Conservation (phyloP, 2,113 vertebrate species). For the Siniperca knerii region DNA sequence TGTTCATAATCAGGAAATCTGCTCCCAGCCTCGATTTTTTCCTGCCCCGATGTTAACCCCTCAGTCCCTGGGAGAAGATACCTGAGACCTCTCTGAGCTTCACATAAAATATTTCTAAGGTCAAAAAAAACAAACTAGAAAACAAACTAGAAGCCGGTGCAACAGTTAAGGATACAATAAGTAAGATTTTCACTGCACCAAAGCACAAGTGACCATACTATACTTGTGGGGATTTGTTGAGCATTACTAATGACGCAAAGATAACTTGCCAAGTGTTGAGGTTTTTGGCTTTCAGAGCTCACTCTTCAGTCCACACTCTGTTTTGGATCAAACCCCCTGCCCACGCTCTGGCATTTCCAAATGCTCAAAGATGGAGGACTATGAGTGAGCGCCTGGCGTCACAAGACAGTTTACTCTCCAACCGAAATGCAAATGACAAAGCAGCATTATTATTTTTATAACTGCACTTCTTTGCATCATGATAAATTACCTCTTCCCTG, state of each 20-base stretch:
- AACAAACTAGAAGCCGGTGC: background rate
- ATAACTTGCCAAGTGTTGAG: slow-evolving; percentile 44
- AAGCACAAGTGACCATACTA: slow-evolving; percentile 11
- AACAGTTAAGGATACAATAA: background rate
- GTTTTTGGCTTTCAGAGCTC: slow-evolving; percentile 46
- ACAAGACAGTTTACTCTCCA: slow-evolving; percentile 38
- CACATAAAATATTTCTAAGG: background rate
- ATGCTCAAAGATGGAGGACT: slow-evolving; percentile 50
- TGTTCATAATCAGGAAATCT: slow-evolving; percentile 44
- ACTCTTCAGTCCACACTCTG: slow-evolving; percentile 26
- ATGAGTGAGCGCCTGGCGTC: slow-evolving; percentile 57
- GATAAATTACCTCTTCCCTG: slow-evolving; percentile 54
- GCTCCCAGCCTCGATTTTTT: slow-evolving; percentile 1
- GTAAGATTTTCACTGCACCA: background rate
- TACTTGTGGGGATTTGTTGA: slow-evolving; percentile 22
- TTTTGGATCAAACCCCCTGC: slow-evolving; percentile 44
- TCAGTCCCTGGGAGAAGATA: background rate
- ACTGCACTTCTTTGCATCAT: slow-evolving; percentile 33
- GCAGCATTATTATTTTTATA: slow-evolving; percentile 31
- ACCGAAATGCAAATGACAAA: slow-evolving; percentile 59
- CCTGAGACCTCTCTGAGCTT: background rate
- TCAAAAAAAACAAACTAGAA: background rate
- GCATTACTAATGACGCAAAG: slow-evolving; percentile 28
- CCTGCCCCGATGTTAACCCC: slow-evolving; percentile 20
- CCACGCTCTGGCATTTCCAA: slow-evolving; percentile 65